phyloP scores from a whole-genome alignment of 2,113 vertebrate genomes.

The Dunckerocampus dactyliophorus region DNA sequence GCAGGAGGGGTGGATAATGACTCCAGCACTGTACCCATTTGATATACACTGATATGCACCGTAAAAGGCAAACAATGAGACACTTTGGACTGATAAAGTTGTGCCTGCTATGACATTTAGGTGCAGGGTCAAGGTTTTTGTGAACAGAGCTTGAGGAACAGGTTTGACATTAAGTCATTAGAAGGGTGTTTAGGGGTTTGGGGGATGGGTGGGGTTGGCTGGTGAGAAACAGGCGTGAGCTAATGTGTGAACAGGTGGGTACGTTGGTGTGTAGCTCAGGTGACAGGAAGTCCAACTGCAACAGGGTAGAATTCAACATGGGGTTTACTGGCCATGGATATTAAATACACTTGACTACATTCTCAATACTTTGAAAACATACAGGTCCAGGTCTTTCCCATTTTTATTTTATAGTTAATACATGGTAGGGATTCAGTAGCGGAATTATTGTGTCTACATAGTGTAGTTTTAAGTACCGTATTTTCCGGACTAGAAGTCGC shows the following conservation, averaged over 20 bases:
- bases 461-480: no score
- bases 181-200: background rate
- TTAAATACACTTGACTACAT: no score
- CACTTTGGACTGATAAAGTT: background rate
- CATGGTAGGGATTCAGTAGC: background rate
- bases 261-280: background rate
- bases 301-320: background rate
- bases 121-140: background rate
- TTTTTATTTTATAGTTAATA: background rate
- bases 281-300: background rate
- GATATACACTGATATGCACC: slow-evolving; percentile 36
- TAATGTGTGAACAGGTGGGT: slow-evolving; percentile 1
- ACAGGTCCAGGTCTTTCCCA: background rate
- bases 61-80: slow-evolving; percentile 36
- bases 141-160: background rate
- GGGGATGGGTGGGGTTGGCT: no score
- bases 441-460: background rate
- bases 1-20: slow-evolving; percentile 15
- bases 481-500: no score
- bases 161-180: background rate
- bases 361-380: no score
- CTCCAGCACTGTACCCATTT: slow-evolving; percentile 12
- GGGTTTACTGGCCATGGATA: background rate
- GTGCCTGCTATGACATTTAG: slow-evolving; percentile 35
- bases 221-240: slow-evolving; percentile 1